These are phyloP conservation scores for Streblospio benedicti DNA, from an alignment of 1,140 invertebrate species.

Conservation along the genomic window DNA sequence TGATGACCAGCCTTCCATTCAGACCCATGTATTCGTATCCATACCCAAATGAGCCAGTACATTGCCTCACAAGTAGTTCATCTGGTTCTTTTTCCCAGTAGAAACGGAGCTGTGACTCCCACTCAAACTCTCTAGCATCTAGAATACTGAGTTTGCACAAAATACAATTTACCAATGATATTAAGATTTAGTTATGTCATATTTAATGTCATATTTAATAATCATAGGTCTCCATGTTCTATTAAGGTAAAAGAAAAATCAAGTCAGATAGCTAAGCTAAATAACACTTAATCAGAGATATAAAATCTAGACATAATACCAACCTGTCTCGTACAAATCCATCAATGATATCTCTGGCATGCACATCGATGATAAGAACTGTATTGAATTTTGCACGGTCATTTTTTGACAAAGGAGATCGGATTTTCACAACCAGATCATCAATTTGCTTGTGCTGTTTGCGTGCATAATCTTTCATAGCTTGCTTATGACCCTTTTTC, in stretches of 20 bases:
- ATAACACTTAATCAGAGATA: too few species aligned
- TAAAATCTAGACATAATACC: not conserved
- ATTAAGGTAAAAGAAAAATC: too few species aligned
- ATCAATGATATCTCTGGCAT: constrained; percentile 79
- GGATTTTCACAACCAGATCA: constrained; percentile 64
- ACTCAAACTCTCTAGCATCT: constrained; percentile 74
- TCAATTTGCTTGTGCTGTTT: constrained; percentile 73
- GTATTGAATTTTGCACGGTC: constrained; percentile 79
- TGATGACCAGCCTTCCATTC: constrained; percentile 79
- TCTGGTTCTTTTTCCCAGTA: constrained; percentile 78
- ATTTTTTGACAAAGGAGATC: constrained; percentile 63
- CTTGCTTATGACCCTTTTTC: constrained; percentile 62
- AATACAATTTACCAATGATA: constrained; percentile 22
- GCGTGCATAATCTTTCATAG: constrained; percentile 80
- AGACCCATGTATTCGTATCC: constrained; percentile 91
- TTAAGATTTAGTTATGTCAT: too few species aligned
- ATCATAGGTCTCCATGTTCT: too few species aligned
- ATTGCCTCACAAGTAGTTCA: constrained; percentile 72
- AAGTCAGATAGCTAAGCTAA: too few species aligned
- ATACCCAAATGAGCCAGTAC: constrained; percentile 76
- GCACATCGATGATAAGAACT: constrained; percentile 79
- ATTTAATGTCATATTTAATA: too few species aligned
- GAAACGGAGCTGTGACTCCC: constrained; percentile 84
- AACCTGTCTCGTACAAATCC: constrained; percentile 67
- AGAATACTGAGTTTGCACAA: constrained; percentile 71